Evolutionary conservation across 1,140 invertebrate species (phyloP).

Genomic region (Gonioctena quinquepunctata): DNA sequence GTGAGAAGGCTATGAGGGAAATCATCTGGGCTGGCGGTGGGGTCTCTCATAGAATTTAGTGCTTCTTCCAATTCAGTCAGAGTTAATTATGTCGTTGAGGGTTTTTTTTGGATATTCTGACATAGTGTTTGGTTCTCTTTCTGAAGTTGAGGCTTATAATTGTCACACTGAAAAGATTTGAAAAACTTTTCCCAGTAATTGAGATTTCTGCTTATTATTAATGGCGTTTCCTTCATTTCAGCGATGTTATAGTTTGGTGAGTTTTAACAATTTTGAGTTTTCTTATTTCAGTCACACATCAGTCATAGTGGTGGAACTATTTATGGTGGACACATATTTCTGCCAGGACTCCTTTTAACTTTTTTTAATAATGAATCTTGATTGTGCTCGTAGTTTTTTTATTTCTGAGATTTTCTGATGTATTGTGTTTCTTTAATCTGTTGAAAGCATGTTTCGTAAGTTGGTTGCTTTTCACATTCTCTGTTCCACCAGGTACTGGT

Average conservation of each 20-base stretch:
- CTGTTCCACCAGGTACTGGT: background rate
- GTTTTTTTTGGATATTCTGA: background rate
- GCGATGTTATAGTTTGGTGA: background rate
- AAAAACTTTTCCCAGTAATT: background rate
- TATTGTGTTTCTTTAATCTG: conserved; percentile 8
- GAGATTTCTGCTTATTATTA: background rate
- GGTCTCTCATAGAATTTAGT: background rate
- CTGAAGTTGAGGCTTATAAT: background rate
- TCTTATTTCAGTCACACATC: background rate
- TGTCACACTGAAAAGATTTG: background rate
- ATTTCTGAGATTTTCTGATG: conserved; percentile 4
- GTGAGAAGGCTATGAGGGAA: background rate
- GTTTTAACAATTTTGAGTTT: background rate
- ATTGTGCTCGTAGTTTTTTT: conserved; percentile 5
- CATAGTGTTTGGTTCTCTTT: too few species aligned
- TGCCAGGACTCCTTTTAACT: conserved; percentile 15
- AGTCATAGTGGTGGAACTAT: background rate
- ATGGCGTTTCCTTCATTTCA: background rate
- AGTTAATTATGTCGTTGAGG: background rate
- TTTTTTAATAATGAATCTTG: background rate
- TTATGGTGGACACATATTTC: background rate
- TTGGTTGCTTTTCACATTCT: background rate
- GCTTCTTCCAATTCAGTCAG: background rate
- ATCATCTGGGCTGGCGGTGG: background rate
- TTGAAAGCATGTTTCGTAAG: too few species aligned